Percentiles rank a stretch among this genome's conserved stretches.
Conservation (phyloP, 2,797 vertebrate genomes). For the Melanotaenia boesemani region DNA sequence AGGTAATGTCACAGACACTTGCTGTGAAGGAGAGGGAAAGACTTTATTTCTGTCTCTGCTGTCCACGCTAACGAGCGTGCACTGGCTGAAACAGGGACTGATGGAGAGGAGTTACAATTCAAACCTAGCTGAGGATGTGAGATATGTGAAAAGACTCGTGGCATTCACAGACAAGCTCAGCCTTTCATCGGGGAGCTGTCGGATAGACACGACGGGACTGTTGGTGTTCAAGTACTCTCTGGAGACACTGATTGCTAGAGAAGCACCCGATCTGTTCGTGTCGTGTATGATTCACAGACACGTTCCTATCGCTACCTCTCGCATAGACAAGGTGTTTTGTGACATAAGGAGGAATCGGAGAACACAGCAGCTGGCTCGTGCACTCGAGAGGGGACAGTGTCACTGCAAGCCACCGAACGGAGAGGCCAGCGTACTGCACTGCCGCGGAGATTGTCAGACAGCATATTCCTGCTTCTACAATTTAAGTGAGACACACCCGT, state of each 20-base stretch:
- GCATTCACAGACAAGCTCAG: neutral
- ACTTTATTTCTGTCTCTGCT: neutral
- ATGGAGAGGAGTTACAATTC: neutral
- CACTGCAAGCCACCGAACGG: neutral
- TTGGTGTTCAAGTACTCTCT: constrained; percentile 18
- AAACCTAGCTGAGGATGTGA: neutral
- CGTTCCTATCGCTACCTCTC: neutral
- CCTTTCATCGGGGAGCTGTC: neutral
- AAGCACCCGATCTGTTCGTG: neutral
- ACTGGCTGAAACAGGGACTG: neutral
- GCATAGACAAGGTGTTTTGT: neutral
- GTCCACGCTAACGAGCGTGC: neutral
- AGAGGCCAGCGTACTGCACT: neutral
- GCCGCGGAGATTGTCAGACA: neutral
- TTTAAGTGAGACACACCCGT: neutral
- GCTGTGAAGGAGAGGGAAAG: neutral
- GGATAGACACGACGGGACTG: neutral
- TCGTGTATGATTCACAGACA: neutral
- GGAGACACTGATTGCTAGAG: neutral
- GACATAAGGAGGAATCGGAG: neutral
- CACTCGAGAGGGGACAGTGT: neutral
- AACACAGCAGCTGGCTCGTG: fast-evolving
- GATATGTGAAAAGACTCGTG: too few relatives aligned
- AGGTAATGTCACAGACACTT: neutral
- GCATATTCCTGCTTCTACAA: constrained; percentile 28